Percentiles rank a stretch among this genome's conserved stretches.
phyloP scores from a whole-genome alignment of 2,113 vertebrate species.

The Gopherus evgoodei region DNA sequence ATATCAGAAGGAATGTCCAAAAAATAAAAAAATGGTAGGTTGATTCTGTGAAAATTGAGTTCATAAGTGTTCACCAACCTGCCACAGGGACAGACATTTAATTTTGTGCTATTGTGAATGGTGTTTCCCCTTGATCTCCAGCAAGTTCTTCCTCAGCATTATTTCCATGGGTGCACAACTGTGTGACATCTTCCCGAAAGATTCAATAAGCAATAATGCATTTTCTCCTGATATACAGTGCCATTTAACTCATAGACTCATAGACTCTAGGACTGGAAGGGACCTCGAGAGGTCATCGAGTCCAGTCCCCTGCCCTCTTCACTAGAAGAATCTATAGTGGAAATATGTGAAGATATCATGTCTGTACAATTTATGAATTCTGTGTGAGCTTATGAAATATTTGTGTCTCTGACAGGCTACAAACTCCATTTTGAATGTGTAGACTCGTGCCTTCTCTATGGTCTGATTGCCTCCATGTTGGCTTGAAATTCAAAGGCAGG shows the following conservation, averaged over 20 bases:
- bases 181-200: not conserved
- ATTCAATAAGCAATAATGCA: not conserved
- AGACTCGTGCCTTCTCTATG: not conserved
- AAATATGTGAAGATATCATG: too few species aligned
- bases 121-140: not conserved
- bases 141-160: not conserved
- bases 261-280: too few species aligned
- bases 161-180: not conserved
- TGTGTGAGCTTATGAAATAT: not conserved
- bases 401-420: not conserved
- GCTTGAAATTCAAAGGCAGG: not conserved
- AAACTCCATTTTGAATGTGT: not conserved
- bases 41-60: not conserved
- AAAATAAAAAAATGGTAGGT: not conserved
- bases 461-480: not conserved
- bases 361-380: not conserved
- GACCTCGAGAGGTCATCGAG: too few species aligned
- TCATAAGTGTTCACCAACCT: not conserved
- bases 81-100: not conserved
- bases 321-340: not conserved
- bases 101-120: not conserved
- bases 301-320: not conserved
- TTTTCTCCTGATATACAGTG: not conserved
- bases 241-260: not conserved
- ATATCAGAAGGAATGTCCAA: not conserved